Evolutionary conservation across 2,113 vertebrate species (phyloP).

Genomic region (Zosterops lateralis): DNA sequence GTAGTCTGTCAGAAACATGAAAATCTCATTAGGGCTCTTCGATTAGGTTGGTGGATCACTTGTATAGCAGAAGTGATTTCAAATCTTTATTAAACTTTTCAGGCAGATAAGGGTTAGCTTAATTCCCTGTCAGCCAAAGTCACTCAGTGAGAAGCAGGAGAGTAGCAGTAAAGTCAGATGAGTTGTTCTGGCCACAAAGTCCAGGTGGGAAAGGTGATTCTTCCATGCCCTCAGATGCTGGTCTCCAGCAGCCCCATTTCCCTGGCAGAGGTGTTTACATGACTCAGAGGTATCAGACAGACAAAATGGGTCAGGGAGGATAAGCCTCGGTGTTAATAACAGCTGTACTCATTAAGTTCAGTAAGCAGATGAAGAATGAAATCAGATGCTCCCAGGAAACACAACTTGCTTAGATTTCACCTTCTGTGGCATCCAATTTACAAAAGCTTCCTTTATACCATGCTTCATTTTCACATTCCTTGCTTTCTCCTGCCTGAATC

Average conservation of each 20-base stretch:
- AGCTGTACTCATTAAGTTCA: fast-evolving
- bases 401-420: constrained; percentile 8
- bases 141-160: not conserved
- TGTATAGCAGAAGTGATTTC: not conserved
- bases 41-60: not conserved
- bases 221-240: not conserved
- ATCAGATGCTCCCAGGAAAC: not conserved
- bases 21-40: not conserved
- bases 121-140: not conserved
- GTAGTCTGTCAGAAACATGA: not conserved
- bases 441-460: not conserved
- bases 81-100: not conserved
- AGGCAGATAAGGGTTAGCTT: not conserved
- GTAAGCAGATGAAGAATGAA: not conserved
- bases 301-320: not conserved
- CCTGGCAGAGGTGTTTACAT: not conserved
- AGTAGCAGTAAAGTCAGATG: not conserved
- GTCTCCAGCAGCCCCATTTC: not conserved
- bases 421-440: not conserved
- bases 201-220: not conserved
- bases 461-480: constrained; percentile 4
- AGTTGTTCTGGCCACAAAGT: not conserved
- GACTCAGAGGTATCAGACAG: not conserved
- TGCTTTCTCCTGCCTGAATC: not conserved
- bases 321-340: not conserved